A percentile compares a stretch with the other conserved stretches of the same genome.
Evolutionary conservation across 1,140 invertebrate genomes (phyloP).

Genomic region (Brachionus plicatilis): DNA sequence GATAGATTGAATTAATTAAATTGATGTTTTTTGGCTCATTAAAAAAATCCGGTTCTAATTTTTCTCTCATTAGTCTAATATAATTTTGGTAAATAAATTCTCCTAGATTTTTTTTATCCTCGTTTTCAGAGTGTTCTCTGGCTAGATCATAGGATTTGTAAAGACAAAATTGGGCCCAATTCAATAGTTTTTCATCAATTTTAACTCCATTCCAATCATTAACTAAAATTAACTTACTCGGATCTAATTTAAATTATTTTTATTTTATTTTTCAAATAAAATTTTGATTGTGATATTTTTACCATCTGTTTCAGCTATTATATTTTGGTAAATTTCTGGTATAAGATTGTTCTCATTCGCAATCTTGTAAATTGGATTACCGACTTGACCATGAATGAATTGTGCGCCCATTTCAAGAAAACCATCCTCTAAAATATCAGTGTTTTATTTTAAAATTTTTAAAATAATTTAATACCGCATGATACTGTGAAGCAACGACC

Average conservation of each 20-base stretch:
- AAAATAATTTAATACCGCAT: not conserved
- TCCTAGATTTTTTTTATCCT: not conserved
- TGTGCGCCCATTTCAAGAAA: conserved; percentile 28
- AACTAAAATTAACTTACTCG: not conserved
- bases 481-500: not conserved
- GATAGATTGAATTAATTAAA: not conserved
- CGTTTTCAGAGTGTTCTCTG: not conserved
- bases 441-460: too few species aligned
- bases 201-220: not conserved
- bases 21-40: not conserved
- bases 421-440: not conserved
- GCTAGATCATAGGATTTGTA: not conserved
- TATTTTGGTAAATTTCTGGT: conserved; percentile 40
- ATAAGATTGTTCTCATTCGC: conserved; percentile 52
- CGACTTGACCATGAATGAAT: conserved; percentile 55
- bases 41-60: not conserved
- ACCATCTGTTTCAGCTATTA: not conserved
- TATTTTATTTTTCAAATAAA: too few species aligned
- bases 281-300: not conserved
- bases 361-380: conserved; percentile 54
- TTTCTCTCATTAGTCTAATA: not conserved
- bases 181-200: not conserved
- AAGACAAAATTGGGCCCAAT: conserved; percentile 14
- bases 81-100: conserved; percentile 33
- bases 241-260: not conserved